phyloP scores from a whole-genome alignment of 1,140 invertebrate genomes.

The Holcopasites calliopsidis region DNA sequence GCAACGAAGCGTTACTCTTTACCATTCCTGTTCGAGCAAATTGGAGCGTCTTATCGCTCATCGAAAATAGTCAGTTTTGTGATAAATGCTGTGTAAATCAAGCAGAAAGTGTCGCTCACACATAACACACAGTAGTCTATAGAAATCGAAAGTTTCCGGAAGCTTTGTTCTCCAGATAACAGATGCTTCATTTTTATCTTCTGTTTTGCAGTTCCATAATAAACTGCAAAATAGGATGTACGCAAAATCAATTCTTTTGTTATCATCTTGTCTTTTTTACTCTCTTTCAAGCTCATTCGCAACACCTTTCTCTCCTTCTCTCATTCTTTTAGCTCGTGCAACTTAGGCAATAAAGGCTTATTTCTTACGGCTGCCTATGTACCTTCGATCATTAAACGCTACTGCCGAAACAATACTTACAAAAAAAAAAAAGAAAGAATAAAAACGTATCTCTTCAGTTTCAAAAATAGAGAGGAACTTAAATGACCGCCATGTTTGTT shows the following conservation, averaged over 20 bases:
- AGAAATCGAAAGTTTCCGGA: neutral
- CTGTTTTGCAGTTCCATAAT: neutral
- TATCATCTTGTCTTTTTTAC: constrained; percentile 11
- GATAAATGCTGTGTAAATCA: constrained; percentile 19
- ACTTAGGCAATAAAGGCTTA: constrained; percentile 45
- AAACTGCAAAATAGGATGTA: constrained; percentile 6
- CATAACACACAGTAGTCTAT: too few species aligned
- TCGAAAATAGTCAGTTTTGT: constrained; percentile 21
- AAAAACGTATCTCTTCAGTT: constrained; percentile 9
- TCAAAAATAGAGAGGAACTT: constrained; percentile 21
- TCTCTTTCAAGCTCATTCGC: neutral
- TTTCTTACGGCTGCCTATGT: constrained; percentile 37
- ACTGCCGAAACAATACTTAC: constrained; percentile 35
- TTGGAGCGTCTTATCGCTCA: constrained; percentile 25
- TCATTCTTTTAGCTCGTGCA: constrained; percentile 19
- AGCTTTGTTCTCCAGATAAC: too few species aligned
- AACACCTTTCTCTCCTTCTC: neutral
- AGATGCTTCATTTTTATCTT: neutral
- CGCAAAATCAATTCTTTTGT: constrained; percentile 21
- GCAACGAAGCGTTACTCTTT: constrained; percentile 40
- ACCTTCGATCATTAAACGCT: constrained; percentile 40
- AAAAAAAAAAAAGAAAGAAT: too few species aligned
- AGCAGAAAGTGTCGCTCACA: constrained; percentile 4
- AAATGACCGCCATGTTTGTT: constrained; percentile 15
- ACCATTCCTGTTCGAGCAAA: constrained; percentile 31